A percentile compares a stretch with the other conserved stretches of the same genome.
Evolutionary conservation across 2,797 vertebrate species (phyloP).

Genomic region (Synaphobranchus kaupii): DNA sequence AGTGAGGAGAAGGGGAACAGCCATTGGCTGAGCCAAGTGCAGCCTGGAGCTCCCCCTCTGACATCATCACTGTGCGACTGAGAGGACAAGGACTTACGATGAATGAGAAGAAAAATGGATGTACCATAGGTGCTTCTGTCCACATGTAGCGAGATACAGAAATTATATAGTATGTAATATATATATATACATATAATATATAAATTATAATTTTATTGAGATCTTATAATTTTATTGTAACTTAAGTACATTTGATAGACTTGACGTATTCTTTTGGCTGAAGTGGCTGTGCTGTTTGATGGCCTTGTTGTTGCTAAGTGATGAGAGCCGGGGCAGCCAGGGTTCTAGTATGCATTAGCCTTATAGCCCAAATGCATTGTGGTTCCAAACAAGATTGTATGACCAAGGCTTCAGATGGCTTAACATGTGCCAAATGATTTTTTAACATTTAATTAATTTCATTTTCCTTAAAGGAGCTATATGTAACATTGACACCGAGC

Average conservation of each 20-base stretch:
- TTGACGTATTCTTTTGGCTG: background rate
- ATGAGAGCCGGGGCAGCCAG: background rate
- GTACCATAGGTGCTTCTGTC: slow-evolving; percentile 8
- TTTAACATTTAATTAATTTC: background rate
- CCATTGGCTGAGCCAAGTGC: slow-evolving; percentile 34
- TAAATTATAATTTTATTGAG: slow-evolving; percentile 15
- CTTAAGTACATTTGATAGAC: slow-evolving; percentile 6
- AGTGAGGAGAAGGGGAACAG: slow-evolving; percentile 57
- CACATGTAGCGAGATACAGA: background rate
- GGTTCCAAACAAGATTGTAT: background rate
- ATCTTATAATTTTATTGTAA: slow-evolving; percentile 8
- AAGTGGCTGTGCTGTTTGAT: slow-evolving; percentile 6
- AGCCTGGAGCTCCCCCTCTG: slow-evolving; percentile 26
- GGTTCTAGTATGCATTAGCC: background rate
- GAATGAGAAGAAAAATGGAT: background rate
- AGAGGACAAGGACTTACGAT: background rate
- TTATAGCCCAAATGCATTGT: background rate
- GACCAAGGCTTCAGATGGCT: background rate
- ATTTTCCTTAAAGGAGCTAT: background rate
- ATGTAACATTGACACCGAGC: too few species aligned
- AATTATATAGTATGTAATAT: background rate
- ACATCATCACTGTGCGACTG: slow-evolving; percentile 20
- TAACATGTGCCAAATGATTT: background rate
- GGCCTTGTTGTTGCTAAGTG: background rate
- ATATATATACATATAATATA: background rate